Evolutionary conservation across 2,113 vertebrate species (phyloP).

Genomic region (Struthidea cinerea): DNA sequence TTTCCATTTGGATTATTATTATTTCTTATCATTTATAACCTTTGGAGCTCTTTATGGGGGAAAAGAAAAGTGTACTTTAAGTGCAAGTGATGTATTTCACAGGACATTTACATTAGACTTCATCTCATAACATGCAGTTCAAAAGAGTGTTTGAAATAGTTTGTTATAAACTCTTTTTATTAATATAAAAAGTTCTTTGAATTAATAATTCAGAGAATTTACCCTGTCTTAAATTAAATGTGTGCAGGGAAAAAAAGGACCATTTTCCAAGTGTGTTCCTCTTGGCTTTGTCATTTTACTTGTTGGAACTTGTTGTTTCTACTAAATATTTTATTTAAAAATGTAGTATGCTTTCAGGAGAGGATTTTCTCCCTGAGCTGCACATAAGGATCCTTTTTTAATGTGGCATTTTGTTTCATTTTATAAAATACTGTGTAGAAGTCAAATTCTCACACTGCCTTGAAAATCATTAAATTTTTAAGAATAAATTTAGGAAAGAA

Average conservation of each 20-base stretch:
- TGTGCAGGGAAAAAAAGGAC: not conserved
- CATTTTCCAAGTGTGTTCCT: not conserved
- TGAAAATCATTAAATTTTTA: not conserved
- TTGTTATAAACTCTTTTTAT: not conserved
- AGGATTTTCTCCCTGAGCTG: not conserved
- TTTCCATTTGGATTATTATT: slow-evolving; percentile 13
- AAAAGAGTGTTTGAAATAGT: not conserved
- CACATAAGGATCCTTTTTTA: not conserved
- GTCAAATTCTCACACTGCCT: not conserved
- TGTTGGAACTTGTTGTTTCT: not conserved
- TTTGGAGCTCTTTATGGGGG: not conserved
- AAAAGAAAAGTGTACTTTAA: not conserved
- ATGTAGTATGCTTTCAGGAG: not conserved
- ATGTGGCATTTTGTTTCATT: not conserved
- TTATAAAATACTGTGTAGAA: not conserved
- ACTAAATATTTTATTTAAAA: not conserved
- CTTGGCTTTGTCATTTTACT: not conserved
- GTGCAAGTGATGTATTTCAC: not conserved
- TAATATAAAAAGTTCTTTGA: not conserved
- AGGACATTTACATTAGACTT: not conserved
- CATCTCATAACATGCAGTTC: not conserved
- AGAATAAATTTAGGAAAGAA: not conserved
- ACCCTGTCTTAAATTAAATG: not conserved
- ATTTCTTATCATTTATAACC: slow-evolving; percentile 10
- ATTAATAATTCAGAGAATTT: not conserved